Base-by-base conservation (phyloP, 2,797 vertebrate genomes). In the Apogon talboti region DNA sequence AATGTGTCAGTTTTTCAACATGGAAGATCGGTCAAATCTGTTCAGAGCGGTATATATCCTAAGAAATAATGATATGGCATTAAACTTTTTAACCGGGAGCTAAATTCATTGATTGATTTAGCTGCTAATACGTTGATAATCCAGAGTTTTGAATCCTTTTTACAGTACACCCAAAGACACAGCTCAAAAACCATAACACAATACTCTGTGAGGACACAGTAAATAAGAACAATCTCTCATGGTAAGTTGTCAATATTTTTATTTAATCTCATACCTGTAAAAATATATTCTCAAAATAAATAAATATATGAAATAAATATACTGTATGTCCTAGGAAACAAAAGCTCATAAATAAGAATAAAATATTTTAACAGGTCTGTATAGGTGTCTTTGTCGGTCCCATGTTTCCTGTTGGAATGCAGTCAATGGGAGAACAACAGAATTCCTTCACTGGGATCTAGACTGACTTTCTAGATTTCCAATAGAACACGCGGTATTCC, bases 301-400 rank as follows among this genome's bases (percentile, higher is more conserved):
- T 98, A 97, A 98, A 98, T 98, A 96, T 98, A 96, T 97, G 96
- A 98, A 98, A 98, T 99, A 98, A 98, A 98, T 98, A 98, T 97
- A 87, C 66, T 87, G 81, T 87, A 73, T 96, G 95, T 95, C 92
- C 93, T 94, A 92, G 91, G 93, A 95, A 95, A 93, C 92, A 94
- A 86, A 87, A 95, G 94, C 93, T 94, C 94, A 98, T 98, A 99
- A 98, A 97, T 99, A 89, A 86, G 79, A 87, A 88, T 85, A 77
- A 95, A 91, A 89, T 94, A 76, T 78, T 51, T 76, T 74, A 72
- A 67, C 67, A 69, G 73, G 84, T 84, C 77, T 83, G 74, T 76
- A 73, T 84, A 91, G 91, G 90, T 82, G 87, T 91, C 87, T 53
- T 75, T 79, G 78, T 84, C 66, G 66, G 87, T 76, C 83, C 54